These are phyloP conservation scores for Dasypus novemcinctus DNA, from an alignment of 2,113 vertebrate genomes.

Conservation along the genomic window DNA sequence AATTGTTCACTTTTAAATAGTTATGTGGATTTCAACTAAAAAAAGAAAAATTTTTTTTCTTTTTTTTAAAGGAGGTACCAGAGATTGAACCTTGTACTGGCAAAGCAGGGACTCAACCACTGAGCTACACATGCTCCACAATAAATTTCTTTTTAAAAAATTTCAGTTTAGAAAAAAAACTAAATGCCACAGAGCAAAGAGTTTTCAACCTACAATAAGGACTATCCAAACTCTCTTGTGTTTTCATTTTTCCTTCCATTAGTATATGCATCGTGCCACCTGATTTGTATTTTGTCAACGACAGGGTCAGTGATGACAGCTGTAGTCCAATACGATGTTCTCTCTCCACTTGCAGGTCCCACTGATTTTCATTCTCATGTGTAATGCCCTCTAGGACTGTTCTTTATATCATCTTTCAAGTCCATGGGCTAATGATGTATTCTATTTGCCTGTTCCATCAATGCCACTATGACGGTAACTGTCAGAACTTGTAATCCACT, in stretches of 20 bases:
- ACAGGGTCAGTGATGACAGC: not conserved
- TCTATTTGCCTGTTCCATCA: not conserved
- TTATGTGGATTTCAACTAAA: too few relatives aligned
- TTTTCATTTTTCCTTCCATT: not conserved
- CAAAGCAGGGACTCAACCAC: too few relatives aligned
- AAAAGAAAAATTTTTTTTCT: too few relatives aligned
- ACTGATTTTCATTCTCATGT: not conserved
- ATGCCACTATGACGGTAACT: not conserved
- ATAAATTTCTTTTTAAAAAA: not conserved
- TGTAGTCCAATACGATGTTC: not conserved
- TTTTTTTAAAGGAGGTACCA: too few relatives aligned
- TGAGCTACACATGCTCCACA: too few relatives aligned
- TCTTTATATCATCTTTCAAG: not conserved
- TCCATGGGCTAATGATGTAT: not conserved
- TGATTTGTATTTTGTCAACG: constrained; percentile 6
- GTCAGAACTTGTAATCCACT: constrained; percentile 22
- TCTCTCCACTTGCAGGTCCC: not conserved
- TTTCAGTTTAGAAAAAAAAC: not conserved
- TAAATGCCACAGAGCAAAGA: constrained; percentile 33
- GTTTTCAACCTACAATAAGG: not conserved
- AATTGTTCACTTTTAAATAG: too few relatives aligned
- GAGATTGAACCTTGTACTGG: too few relatives aligned
- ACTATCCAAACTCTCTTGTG: not conserved
- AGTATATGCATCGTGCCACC: not conserved
- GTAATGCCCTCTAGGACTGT: not conserved